Evolutionary conservation across 2,797 vertebrate genomes (phyloP).

Genomic region (Esox masquinongy): DNA sequence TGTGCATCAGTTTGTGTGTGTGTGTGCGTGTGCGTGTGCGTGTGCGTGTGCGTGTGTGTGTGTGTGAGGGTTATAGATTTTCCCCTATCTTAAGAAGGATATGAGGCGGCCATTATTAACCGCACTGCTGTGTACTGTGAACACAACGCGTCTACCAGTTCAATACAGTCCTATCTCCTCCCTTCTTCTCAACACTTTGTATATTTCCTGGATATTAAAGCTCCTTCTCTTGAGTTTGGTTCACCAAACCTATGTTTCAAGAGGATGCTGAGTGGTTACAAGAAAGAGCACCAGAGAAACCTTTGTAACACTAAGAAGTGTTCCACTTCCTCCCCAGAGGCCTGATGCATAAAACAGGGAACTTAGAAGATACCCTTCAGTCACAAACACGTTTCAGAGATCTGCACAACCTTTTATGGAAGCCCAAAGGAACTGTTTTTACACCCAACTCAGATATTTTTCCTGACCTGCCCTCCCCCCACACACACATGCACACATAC

Average conservation of each 20-base stretch:
- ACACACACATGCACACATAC: too few species aligned
- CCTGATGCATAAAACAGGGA: too few species aligned
- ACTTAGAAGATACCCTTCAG: too few species aligned
- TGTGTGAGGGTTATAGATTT: conserved; percentile 16
- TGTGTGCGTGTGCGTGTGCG: not conserved
- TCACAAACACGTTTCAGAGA: too few species aligned
- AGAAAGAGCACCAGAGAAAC: not conserved
- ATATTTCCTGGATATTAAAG: not conserved
- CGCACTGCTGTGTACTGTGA: not conserved
- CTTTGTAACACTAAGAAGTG: not conserved
- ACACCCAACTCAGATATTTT: not conserved
- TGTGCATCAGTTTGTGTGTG: not conserved
- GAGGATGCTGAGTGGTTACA: not conserved
- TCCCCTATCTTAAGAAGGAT: conserved; percentile 20
- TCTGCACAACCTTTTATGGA: not conserved
- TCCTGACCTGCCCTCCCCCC: too few species aligned
- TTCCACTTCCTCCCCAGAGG: not conserved
- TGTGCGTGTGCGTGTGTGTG: not conserved
- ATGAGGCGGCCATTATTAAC: conserved; percentile 10
- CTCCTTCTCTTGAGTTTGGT: not conserved
- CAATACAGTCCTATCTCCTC: not conserved
- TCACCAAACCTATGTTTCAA: not conserved
- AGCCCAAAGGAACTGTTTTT: not conserved
- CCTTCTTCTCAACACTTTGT: not conserved
- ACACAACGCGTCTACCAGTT: conserved; percentile 13